phyloP scores from a whole-genome alignment of 2,888 invertebrate species.

The Deilephila porcellus region DNA sequence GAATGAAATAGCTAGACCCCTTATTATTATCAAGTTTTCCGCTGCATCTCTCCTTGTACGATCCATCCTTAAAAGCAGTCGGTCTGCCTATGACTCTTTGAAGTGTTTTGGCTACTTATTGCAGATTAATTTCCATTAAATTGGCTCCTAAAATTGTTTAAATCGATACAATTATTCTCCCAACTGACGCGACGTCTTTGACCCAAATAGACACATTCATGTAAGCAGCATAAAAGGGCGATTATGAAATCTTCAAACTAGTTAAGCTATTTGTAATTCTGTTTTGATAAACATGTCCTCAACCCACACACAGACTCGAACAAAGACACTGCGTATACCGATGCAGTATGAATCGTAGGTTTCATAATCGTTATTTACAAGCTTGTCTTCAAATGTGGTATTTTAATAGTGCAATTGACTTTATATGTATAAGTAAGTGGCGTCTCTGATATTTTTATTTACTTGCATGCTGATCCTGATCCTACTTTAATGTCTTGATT shows the following conservation, averaged over 20 bases:
- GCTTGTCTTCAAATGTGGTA: constrained; percentile 27
- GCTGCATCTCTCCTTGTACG: no score
- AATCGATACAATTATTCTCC: not conserved
- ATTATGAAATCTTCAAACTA: constrained; percentile 14
- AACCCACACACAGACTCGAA: constrained; percentile 11
- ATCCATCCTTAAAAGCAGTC: no score
- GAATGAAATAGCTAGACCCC: no score
- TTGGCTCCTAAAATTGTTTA: no score
- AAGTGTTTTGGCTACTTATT: no score
- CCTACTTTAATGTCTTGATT: constrained; percentile 30
- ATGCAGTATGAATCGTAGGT: not conserved
- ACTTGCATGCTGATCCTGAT: constrained; percentile 17
- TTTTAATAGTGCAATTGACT: constrained; percentile 27
- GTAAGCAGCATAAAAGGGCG: not conserved
- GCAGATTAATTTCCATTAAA: no score
- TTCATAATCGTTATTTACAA: constrained; percentile 28
- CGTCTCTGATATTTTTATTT: constrained; percentile 21
- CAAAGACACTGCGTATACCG: constrained; percentile 8
- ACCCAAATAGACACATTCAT: constrained; percentile 3
- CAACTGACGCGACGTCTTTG: not conserved
- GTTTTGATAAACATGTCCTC: constrained; percentile 6
- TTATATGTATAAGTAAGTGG: constrained; percentile 27
- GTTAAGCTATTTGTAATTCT: not conserved
- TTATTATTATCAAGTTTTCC: no score
- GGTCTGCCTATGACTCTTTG: no score